Evolutionary conservation across 2,113 vertebrate genomes (phyloP).

Genomic region (Thryonomys swinderianus): DNA sequence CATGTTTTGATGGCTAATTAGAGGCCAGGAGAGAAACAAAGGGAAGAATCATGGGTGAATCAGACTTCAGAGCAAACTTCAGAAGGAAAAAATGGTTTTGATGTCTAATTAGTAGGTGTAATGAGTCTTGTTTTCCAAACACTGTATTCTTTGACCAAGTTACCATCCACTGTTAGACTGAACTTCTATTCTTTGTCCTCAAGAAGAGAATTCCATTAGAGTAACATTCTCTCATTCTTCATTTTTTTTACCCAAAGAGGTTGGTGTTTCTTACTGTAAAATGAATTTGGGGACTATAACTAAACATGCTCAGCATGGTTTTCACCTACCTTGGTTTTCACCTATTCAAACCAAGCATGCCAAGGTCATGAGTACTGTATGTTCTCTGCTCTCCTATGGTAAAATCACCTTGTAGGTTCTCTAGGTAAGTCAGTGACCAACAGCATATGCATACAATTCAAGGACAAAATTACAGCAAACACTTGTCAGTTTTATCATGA

Average conservation of each 20-base stretch:
- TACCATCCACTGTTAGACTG: not conserved
- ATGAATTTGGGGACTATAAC: not conserved
- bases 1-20: conserved; percentile 1
- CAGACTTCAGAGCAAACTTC: not conserved
- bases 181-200: not conserved
- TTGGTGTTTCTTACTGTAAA: not conserved
- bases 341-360: not conserved
- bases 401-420: not conserved
- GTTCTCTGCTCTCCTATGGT: not conserved
- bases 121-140: not conserved
- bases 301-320: not conserved
- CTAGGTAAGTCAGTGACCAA: not conserved
- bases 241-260: not conserved
- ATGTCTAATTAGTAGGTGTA: not conserved
- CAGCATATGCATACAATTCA: not conserved
- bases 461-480: not conserved
- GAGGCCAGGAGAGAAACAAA: not conserved
- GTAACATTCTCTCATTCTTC: not conserved
- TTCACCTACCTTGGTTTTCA: not conserved
- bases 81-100: not conserved
- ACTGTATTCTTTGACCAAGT: not conserved
- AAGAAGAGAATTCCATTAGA: not conserved
- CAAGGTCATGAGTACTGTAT: not conserved
- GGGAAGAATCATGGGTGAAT: not conserved
- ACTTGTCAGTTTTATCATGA: not conserved